phyloP scores from a whole-genome alignment of 1,140 invertebrate species.

The Drosophila funebris region DNA sequence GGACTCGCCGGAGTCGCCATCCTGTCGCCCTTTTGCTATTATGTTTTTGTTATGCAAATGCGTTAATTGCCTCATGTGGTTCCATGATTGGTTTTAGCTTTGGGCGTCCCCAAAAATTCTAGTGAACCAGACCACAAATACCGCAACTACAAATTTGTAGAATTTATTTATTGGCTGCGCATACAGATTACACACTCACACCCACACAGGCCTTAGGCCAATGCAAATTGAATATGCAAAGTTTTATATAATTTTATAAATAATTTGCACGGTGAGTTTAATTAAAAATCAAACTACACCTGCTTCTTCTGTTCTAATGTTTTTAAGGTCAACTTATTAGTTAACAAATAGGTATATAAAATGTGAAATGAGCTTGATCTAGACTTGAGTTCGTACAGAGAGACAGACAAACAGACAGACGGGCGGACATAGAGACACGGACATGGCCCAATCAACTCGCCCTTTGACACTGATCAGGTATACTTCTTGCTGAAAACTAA shows the following conservation, averaged over 20 bases:
- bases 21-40: not conserved
- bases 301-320: too few relatives aligned
- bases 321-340: too few relatives aligned
- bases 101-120: not conserved
- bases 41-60: slow-evolving; percentile 37
- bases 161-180: slow-evolving; percentile 56
- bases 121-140: slow-evolving; percentile 6
- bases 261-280: too few relatives aligned
- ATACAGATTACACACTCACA: slow-evolving; percentile 2
- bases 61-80: slow-evolving; percentile 37
- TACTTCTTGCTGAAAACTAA: too few relatives aligned
- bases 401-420: too few relatives aligned
- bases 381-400: too few relatives aligned
- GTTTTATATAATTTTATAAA: slow-evolving; percentile 21
- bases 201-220: not conserved
- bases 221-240: slow-evolving; percentile 51
- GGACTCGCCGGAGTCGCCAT: slow-evolving; percentile 8
- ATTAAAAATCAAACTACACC: too few relatives aligned
- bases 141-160: slow-evolving; percentile 16
- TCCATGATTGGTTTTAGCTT: slow-evolving; percentile 29
- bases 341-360: too few relatives aligned
- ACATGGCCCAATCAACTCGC: too few relatives aligned
- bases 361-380: too few relatives aligned
- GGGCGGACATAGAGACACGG: too few relatives aligned
- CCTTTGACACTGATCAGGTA: too few relatives aligned